Evolutionary conservation across 2,888 invertebrate species (phyloP).

Genomic region (Microctonus aethiopoides): DNA sequence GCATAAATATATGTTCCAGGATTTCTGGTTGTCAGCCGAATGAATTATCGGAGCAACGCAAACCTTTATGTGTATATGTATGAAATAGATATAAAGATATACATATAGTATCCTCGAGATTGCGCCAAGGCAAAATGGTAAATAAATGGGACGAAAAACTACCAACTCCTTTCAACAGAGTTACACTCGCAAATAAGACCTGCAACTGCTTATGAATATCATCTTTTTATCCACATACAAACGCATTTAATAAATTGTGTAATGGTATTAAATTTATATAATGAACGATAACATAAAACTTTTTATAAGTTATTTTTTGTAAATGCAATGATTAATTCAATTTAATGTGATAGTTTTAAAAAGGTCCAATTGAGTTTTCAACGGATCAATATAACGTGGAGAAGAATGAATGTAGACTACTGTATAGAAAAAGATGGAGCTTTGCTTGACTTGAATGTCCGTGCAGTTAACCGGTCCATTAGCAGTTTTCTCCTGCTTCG

Average conservation of each 20-base stretch:
- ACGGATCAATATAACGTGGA: not conserved
- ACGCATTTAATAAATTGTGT: not conserved
- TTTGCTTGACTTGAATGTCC: not conserved
- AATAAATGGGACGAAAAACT: constrained; percentile 11
- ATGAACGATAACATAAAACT: not conserved
- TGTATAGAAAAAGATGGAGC: not conserved
- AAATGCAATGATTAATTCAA: too few relatives aligned
- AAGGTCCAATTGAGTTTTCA: not conserved
- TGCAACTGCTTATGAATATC: constrained; percentile 11
- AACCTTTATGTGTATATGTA: not conserved
- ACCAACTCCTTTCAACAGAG: not conserved
- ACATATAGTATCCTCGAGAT: constrained; percentile 29
- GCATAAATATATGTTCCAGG: constrained; percentile 57
- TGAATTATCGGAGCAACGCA: constrained; percentile 47
- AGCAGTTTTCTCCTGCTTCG: constrained; percentile 27
- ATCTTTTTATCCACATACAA: not conserved
- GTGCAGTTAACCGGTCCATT: constrained; percentile 37
- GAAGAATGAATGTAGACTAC: not conserved
- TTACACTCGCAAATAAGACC: not conserved
- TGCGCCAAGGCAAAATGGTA: constrained; percentile 17
- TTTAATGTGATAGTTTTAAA: not conserved
- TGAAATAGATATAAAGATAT: not conserved
- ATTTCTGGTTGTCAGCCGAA: constrained; percentile 58
- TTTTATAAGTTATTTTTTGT: too few relatives aligned
- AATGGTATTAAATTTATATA: too few relatives aligned